Conservation (phyloP, 2,797 vertebrate species). For the Craterocephalus amniculus region DNA sequence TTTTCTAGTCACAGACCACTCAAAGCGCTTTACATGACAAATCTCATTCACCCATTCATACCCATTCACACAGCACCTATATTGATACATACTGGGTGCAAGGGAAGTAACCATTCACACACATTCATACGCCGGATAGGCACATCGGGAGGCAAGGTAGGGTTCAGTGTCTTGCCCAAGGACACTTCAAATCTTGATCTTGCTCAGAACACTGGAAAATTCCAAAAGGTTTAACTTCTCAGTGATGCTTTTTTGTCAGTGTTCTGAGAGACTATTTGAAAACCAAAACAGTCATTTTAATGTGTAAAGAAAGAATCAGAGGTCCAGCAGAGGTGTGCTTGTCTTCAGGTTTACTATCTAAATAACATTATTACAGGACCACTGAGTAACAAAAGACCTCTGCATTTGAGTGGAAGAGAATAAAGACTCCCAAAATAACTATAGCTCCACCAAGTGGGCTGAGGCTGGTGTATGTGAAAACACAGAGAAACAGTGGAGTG, state of each 20-base stretch:
- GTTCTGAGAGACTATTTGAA: neutral
- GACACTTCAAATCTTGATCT: neutral
- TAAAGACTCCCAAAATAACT: slow-evolving; percentile 66
- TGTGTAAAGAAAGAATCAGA: neutral
- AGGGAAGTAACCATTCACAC: too few relatives aligned
- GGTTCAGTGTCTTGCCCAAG: too few relatives aligned
- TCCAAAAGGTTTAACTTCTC: neutral
- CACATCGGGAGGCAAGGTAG: neutral
- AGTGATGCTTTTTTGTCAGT: neutral
- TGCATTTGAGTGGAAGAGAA: slow-evolving; percentile 28
- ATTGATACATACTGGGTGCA: too few relatives aligned
- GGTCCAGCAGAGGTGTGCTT: neutral
- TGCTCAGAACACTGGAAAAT: neutral
- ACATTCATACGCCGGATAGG: too few relatives aligned
- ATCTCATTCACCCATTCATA: too few relatives aligned
- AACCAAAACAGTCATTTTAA: slow-evolving; percentile 2
- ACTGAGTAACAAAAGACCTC: slow-evolving; percentile 8
- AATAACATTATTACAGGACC: slow-evolving; percentile 24
- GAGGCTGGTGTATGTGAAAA: slow-evolving; percentile 67
- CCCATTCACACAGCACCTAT: too few relatives aligned
- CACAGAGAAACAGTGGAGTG: slow-evolving; percentile 79
- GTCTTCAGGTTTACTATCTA: slow-evolving; percentile 8
- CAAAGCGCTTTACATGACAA: too few relatives aligned
- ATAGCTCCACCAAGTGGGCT: slow-evolving; percentile 76
- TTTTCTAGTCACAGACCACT: too few relatives aligned